These are phyloP conservation scores for Corydoras maculifer DNA, from an alignment of 2,113 vertebrate genomes.

Conservation along the genomic window DNA sequence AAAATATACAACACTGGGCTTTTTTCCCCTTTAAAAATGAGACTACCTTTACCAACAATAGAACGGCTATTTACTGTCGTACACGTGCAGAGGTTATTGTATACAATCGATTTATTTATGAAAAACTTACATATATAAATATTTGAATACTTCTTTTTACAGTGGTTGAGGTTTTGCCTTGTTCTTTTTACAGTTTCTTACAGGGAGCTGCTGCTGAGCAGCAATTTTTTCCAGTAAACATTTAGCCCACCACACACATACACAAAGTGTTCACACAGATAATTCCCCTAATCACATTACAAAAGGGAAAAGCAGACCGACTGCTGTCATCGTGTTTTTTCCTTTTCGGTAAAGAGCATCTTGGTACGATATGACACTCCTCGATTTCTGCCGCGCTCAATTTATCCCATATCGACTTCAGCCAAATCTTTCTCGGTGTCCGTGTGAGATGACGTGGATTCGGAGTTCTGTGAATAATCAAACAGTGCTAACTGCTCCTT, in stretches of 20 bases:
- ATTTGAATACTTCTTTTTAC: conserved; percentile 98
- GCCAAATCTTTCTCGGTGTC: conserved; percentile 70
- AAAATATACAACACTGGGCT: conserved; percentile 81
- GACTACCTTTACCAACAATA: conserved; percentile 56
- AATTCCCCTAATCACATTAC: conserved; percentile 47
- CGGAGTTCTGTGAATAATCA: conserved; percentile 61
- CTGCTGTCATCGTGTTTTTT: conserved; percentile 40
- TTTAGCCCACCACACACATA: conserved; percentile 50
- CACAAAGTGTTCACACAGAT: conserved; percentile 51
- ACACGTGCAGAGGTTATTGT: conserved; percentile 67
- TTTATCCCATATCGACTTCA: conserved; percentile 86
- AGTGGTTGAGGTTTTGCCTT: conserved; percentile 85
- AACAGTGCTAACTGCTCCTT: conserved; percentile 56
- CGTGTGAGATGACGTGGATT: conserved; percentile 54
- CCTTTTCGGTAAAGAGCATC: conserved; percentile 49
- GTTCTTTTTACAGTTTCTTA: conserved; percentile 67
- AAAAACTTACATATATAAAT: conserved; percentile 99
- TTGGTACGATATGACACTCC: conserved; percentile 43
- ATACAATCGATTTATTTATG: conserved; percentile 91
- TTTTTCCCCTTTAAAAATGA: conserved; percentile 54
- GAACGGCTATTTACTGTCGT: conserved; percentile 64
- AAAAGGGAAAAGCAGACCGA: conserved; percentile 39
- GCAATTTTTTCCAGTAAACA: conserved; percentile 49
- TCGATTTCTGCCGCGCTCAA: conserved; percentile 30
- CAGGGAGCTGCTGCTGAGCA: conserved; percentile 57